Conservation (phyloP, 2,888 invertebrate species). For the Pristionchus exspectatus region DNA sequence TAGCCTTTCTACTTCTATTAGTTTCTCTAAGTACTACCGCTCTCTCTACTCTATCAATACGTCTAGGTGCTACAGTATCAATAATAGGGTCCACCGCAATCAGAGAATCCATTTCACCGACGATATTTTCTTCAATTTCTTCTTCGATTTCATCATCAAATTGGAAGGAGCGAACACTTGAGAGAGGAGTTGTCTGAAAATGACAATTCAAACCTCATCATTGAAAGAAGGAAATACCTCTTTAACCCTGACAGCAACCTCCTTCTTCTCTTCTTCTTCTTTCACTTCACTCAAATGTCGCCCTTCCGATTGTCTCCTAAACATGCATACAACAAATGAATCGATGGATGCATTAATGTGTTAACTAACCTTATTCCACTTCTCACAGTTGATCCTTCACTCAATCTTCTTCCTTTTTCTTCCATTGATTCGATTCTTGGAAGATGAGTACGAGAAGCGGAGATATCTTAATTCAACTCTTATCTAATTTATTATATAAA, state of each 20-base stretch:
- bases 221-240: neutral
- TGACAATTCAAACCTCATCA: neutral
- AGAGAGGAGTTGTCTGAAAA: conserved; percentile 12
- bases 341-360: neutral
- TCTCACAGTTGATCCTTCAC: conserved; percentile 8
- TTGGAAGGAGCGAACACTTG: conserved; percentile 40
- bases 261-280: conserved; percentile 33
- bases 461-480: neutral
- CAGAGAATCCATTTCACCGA: neutral
- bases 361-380: neutral
- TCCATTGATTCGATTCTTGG: conserved; percentile 31
- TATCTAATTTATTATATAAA: neutral
- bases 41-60: neutral
- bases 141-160: conserved; percentile 46
- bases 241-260: neutral
- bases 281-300: conserved; percentile 17
- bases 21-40: neutral
- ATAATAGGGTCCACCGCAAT: neutral
- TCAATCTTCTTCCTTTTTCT: conserved; percentile 44
- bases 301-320: conserved; percentile 19
- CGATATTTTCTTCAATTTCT: conserved; percentile 38
- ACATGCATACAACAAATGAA: neutral
- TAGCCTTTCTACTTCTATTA: neutral
- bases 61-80: neutral
- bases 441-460: neutral